Base-by-base conservation (phyloP, 2,113 vertebrate genomes). In the Tupaia tana region DNA sequence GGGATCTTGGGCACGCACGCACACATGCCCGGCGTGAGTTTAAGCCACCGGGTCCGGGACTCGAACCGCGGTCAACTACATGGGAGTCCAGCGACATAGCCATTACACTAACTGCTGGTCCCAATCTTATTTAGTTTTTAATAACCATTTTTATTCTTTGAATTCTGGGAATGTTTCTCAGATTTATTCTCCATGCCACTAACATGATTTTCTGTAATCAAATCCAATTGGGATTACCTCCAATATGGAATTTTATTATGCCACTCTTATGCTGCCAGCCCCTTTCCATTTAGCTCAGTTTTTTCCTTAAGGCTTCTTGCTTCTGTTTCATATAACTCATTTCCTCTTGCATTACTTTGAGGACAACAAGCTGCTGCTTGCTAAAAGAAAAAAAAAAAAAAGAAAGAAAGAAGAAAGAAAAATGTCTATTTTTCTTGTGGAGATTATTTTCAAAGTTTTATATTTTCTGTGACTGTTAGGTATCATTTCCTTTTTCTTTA, bases 271-370 rank as follows among this genome's bases (percentile, higher is more conserved):
- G 34, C 69, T 96, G 86, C 89, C 86, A 92, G 82, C 25, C 78
- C 73, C 70, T 75, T 95, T 64, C 80, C 34, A 82, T 96, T 81
- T 92, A 96, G 90, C 89, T 96, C 88, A 69, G 56, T 73, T 67
- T 87, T 94, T 75, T 96, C 91, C 74, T 92, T 90, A 86, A 96
- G 89, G 34, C 93, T 94, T 81, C 74, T 89, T 93, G 78, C 74
- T 92, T 81, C 34, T 94, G 91, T 74, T 97, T 96, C 90, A 56
- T 88, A 59, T 90, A 96, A 89, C 75, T 97, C 74, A 95, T 96
- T 96, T 97, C 93, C 79, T 95, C 56, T 86, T 89, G 93, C 64
- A 94, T 96, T 96, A 94, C 95, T 97, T 96, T 90, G 82, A 96
- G 89, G 93, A 95, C 90, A 97, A 96, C 92, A 97, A 95, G 94